phyloP scores from a whole-genome alignment of 2,797 vertebrate species.

The Neosalanx taihuensis region DNA sequence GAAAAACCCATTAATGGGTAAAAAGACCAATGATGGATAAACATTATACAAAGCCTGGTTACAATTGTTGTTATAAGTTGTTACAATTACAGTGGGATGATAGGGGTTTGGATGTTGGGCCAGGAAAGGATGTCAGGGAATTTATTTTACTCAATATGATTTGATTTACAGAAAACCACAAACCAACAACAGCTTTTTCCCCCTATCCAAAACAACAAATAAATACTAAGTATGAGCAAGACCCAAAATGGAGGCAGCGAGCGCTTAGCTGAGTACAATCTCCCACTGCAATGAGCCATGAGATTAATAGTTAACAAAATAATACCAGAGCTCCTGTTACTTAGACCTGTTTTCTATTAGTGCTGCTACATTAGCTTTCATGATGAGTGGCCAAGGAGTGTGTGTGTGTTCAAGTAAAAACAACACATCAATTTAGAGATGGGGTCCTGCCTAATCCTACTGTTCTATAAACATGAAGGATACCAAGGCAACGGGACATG shows the following conservation, averaged over 20 bases:
- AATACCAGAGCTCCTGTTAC: conserved; percentile 23
- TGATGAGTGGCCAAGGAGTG: conserved; percentile 35
- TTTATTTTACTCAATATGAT: background rate
- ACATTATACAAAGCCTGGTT: conserved; percentile 31
- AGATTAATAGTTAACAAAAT: conserved; percentile 78
- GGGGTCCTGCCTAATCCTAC: conserved; percentile 42
- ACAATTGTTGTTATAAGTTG: conserved; percentile 28
- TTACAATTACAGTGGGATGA: conserved; percentile 26
- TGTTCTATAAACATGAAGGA: conserved; percentile 64
- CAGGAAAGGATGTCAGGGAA: background rate
- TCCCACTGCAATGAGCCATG: conserved; percentile 34
- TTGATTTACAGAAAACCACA: background rate
- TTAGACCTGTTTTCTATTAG: conserved; percentile 60
- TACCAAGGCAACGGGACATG: conserved; percentile 66
- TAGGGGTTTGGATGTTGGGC: background rate
- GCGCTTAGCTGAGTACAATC: conserved; percentile 39
- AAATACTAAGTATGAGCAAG: conserved; percentile 16
- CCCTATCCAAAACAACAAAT: background rate
- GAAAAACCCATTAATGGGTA: conserved; percentile 35
- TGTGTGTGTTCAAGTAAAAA: conserved; percentile 17
- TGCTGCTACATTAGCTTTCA: conserved; percentile 55
- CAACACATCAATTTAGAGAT: conserved; percentile 56
- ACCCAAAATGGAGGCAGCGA: conserved; percentile 19
- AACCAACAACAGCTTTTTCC: background rate
- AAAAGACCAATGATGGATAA: conserved; percentile 39